phyloP scores from a whole-genome alignment of 2,113 vertebrate genomes.

The Argyrosomus japonicus region DNA sequence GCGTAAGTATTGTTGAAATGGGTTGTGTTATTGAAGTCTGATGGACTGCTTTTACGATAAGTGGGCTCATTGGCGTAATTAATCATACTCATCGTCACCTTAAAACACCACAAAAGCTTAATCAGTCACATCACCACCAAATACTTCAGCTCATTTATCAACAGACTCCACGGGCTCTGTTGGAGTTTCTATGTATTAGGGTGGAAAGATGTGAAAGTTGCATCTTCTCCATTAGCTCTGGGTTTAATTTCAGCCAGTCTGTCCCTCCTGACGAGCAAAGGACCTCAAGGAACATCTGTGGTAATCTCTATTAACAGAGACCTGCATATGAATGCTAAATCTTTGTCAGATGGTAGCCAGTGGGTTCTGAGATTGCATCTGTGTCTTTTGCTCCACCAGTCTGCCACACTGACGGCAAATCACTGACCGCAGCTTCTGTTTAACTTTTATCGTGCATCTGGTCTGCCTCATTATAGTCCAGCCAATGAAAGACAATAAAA shows the following conservation, averaged over 20 bases:
- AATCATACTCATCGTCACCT: constrained; percentile 3
- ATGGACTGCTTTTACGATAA: not conserved
- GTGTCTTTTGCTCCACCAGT: not conserved
- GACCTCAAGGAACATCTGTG: constrained; percentile 19
- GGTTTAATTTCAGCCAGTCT: constrained; percentile 28
- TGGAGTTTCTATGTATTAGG: not conserved
- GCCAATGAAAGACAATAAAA: not conserved
- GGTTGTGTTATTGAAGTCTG: not conserved
- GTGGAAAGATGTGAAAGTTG: not conserved
- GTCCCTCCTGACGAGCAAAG: not conserved
- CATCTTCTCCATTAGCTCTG: not conserved
- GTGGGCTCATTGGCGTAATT: not conserved
- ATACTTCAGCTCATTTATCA: not conserved
- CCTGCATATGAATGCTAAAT: too few species aligned
- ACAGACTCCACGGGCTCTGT: not conserved
- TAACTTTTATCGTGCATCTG: not conserved
- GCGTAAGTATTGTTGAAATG: not conserved
- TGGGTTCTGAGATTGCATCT: not conserved
- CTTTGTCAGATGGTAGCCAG: too few species aligned
- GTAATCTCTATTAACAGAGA: too few species aligned
- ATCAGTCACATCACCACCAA: not conserved
- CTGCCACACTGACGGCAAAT: not conserved
- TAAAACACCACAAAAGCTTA: not conserved
- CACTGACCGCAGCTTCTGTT: not conserved
- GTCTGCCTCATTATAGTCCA: not conserved